A percentile compares a stretch with the other conserved stretches of the same genome.
Conservation (phyloP, 2,888 invertebrate genomes). For the Leucozona laternaria region DNA sequence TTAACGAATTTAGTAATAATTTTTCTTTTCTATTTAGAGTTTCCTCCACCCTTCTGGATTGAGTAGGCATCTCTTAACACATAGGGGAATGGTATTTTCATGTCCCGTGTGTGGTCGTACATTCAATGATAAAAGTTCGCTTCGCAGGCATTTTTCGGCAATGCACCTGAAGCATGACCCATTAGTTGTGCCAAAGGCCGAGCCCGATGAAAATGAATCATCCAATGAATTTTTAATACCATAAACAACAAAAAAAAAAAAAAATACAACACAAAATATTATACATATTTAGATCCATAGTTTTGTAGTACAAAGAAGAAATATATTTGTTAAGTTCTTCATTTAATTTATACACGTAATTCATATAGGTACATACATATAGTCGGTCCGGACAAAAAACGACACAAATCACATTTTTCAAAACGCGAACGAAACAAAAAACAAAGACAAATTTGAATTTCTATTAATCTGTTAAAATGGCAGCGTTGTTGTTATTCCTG, state of each 20-base stretch:
- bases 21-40: constrained; percentile 63
- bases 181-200: neutral
- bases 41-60: constrained; percentile 86
- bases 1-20: neutral
- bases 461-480: too few species aligned
- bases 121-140: constrained; percentile 90
- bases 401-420: neutral
- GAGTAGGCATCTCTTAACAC: constrained; percentile 88
- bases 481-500: too few species aligned
- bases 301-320: constrained; percentile 65
- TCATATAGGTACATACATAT: neutral
- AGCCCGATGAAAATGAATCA: neutral
- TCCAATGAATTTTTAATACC: neutral
- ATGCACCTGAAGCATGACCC: constrained; percentile 77
- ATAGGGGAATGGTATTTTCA: constrained; percentile 87
- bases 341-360: constrained; percentile 28
- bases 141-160: constrained; percentile 86
- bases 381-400: too few species aligned
- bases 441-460: too few species aligned
- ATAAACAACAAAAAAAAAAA: neutral
- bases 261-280: neutral
- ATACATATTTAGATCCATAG: neutral
- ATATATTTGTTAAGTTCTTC: constrained; percentile 33
- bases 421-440: too few species aligned
- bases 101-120: constrained; percentile 88